Evolutionary conservation across 2,888 invertebrate genomes (phyloP).

Genomic region (Campoplex capitator): DNA sequence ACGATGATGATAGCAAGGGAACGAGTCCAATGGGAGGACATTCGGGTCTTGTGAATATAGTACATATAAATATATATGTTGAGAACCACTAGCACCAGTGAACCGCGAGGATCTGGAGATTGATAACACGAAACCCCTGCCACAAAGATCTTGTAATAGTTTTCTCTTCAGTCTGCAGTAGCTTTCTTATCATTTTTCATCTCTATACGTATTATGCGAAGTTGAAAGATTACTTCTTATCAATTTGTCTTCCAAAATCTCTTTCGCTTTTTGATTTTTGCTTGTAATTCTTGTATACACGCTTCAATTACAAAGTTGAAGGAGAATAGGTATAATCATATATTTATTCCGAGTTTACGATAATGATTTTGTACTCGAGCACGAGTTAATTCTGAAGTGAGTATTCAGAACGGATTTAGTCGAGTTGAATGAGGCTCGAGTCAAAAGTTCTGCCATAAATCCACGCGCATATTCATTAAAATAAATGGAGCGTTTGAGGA

Average conservation of each 20-base stretch:
- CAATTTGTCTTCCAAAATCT: background rate
- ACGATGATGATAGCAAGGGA: conserved; percentile 61
- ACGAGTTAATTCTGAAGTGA: conserved; percentile 19
- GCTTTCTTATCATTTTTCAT: background rate
- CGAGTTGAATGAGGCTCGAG: background rate
- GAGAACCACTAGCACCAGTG: background rate
- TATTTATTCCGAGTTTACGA: background rate
- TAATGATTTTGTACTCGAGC: background rate
- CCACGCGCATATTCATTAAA: conserved; percentile 11
- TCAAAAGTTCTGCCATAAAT: conserved; percentile 3
- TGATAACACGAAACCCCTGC: background rate
- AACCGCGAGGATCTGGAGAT: conserved; percentile 6
- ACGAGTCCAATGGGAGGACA: conserved; percentile 67
- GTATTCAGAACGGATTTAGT: background rate
- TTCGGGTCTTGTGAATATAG: background rate
- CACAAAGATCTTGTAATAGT: background rate
- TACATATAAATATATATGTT: background rate
- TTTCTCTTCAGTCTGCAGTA: background rate
- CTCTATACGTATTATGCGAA: background rate
- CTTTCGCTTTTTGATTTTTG: no score
- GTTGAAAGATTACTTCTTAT: background rate
- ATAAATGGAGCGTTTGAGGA: conserved; percentile 17
- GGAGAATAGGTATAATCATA: background rate
- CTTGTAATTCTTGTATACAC: no score
- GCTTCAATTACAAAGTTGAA: no score